Conservation (phyloP, 2,888 invertebrate genomes). For the Clunio marinus region DNA sequence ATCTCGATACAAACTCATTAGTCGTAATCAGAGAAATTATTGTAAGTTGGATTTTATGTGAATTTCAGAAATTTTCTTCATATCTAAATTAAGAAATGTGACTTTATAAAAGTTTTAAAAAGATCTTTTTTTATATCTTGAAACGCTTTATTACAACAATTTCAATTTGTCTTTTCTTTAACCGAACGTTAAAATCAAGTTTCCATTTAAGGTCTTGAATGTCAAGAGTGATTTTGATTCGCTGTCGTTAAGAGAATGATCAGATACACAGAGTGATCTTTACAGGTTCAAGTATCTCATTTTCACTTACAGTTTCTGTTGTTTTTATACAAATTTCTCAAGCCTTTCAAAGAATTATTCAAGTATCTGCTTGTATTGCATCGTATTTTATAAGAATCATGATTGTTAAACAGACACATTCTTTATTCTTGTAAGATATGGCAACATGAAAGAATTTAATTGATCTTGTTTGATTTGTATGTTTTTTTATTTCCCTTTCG, state of each 20-base stretch:
- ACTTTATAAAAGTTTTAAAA: too few relatives aligned
- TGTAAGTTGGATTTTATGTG: neutral
- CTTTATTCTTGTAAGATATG: neutral
- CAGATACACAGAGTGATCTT: too few relatives aligned
- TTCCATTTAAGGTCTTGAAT: neutral
- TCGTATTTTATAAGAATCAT: neutral
- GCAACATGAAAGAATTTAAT: neutral
- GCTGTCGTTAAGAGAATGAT: too few relatives aligned
- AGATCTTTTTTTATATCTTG: constrained; percentile 13
- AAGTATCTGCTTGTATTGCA: too few relatives aligned
- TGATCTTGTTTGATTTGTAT: neutral
- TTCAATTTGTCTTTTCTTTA: neutral
- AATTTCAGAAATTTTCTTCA: neutral
- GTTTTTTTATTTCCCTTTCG: neutral
- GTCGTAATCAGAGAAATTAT: neutral
- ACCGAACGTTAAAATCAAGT: neutral
- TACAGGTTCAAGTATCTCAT: too few relatives aligned
- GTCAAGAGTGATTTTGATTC: constrained; percentile 16
- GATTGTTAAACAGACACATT: neutral
- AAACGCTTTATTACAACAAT: constrained; percentile 3
- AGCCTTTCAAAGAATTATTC: too few relatives aligned
- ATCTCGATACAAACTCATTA: constrained; percentile 9
- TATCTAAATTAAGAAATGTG: neutral
- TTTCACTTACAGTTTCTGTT: too few relatives aligned
- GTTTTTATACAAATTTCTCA: too few relatives aligned